Conservation (phyloP, 2,888 invertebrate genomes). For the Sinhomidia bicolor region DNA sequence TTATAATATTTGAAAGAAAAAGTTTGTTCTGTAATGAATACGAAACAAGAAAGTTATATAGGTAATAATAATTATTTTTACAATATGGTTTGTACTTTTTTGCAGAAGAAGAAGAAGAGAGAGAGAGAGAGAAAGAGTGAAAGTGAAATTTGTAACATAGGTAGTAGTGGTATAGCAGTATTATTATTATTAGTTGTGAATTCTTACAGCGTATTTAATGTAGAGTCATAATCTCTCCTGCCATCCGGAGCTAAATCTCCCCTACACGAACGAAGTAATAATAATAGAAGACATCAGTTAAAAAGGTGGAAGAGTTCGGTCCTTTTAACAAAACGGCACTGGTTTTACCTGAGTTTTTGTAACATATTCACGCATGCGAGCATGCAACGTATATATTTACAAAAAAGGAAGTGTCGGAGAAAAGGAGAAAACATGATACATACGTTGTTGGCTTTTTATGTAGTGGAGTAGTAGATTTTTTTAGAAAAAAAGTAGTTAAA, state of each 20-base stretch:
- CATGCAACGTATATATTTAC: slow-evolving; percentile 27
- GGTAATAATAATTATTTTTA: background rate
- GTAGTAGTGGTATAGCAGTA: background rate
- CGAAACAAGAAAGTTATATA: background rate
- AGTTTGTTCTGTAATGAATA: background rate
- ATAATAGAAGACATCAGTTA: slow-evolving; percentile 47
- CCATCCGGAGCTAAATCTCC: slow-evolving; percentile 80
- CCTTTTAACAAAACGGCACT: background rate
- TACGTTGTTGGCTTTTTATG: slow-evolving; percentile 43
- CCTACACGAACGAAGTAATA: slow-evolving; percentile 69
- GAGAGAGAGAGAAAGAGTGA: background rate
- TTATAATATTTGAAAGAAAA: background rate
- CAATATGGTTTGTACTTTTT: slow-evolving; percentile 10
- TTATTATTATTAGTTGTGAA: slow-evolving; percentile 24
- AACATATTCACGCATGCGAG: slow-evolving; percentile 10
- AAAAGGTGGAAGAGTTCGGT: slow-evolving; percentile 3
- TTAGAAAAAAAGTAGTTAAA: no score
- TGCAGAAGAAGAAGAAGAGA: slow-evolving; percentile 21
- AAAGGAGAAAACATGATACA: slow-evolving; percentile 22
- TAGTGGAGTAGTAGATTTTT: background rate
- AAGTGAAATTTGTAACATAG: slow-evolving; percentile 14
- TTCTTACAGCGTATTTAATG: slow-evolving; percentile 75
- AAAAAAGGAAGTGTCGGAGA: slow-evolving; percentile 16
- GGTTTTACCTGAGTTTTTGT: slow-evolving; percentile 3
- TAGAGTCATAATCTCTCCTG: slow-evolving; percentile 78